Base-by-base conservation (phyloP, 2,113 vertebrate genomes). In the Rattus rattus region DNA sequence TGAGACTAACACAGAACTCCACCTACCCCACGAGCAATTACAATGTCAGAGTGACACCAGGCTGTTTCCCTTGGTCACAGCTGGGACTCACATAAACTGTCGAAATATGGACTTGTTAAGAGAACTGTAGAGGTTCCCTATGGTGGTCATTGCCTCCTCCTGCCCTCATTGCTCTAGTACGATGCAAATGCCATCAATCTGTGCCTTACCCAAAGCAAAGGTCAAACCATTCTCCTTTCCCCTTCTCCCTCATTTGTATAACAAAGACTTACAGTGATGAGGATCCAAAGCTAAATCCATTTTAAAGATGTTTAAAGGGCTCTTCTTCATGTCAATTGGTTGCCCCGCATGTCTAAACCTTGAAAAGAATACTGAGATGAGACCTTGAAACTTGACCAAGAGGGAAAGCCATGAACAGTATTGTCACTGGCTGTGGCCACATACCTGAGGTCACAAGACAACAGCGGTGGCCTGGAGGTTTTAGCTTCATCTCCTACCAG, bases 31-130 rank as follows among this genome's bases (percentile, higher is more conserved):
- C 69, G 70, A 70, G 80, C 88, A 96, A 75, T 65, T 96, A 36
- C 49, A 49, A 24, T 84, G 92, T 97, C 84, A 88, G 89, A 96
- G 43, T 65, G 84, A 93, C 63, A 65, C 43, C 75, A 16, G 12
- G 80, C 80, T 75, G 49, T 16, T 69, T 88, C 52, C 90, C 75
- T 20, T 61, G 56, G 85, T 92, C 94, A 33, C 96, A 95, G 92
- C 92, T 72, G 85, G 96, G 70, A 43, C 76, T 52, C 76, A 1
- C 17, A 65, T 47, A 92, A 95, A 77, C 92, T 95, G 97, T 94
- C 96, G 83, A 80, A 72, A 85, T 61, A 79, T 54, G 56, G 65
- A 95, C 92, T 75, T 70, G 69, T 95, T 88, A 85, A 26, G 56
- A 76, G 2, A 54, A 88, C n/a, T 49, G 75, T 20, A 7, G 67